Percentiles rank a stretch among this genome's conserved stretches.
These are phyloP conservation scores for Caenorhabditis parvicauda DNA, from an alignment of 2,888 invertebrate species.

Conservation along the genomic window DNA sequence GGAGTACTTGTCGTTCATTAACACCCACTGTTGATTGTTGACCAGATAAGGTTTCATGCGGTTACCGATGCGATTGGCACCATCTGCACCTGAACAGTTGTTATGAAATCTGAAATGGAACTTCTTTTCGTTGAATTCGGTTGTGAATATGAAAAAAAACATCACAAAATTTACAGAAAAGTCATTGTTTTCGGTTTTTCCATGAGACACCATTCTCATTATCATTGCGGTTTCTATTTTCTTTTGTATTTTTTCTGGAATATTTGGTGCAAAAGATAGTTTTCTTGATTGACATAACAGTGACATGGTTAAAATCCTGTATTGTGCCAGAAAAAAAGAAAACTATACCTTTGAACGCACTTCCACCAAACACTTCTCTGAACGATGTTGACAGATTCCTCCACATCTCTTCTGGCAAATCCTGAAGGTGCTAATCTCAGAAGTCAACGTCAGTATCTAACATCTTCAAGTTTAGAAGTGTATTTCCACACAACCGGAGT, in stretches of 20 bases:
- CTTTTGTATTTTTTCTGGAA: neutral
- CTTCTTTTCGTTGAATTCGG: neutral
- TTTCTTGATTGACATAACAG: neutral
- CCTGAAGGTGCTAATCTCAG: conserved; percentile 5
- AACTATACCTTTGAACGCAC: conserved; percentile 72
- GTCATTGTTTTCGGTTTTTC: too few relatives aligned
- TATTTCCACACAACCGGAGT: conserved; percentile 51
- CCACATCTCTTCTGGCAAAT: conserved; percentile 43
- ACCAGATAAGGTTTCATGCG: conserved; percentile 39
- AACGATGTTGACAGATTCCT: conserved; percentile 66
- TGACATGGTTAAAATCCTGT: too few relatives aligned
- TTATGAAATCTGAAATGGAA: neutral
- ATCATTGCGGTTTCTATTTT: neutral
- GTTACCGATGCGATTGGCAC: conserved; percentile 36
- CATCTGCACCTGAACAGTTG: conserved; percentile 37
- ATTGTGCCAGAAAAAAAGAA: too few relatives aligned
- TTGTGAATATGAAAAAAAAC: too few relatives aligned
- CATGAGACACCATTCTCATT: too few relatives aligned
- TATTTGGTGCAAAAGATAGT: too few relatives aligned
- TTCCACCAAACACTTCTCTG: conserved; percentile 74
- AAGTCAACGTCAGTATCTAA: conserved; percentile 1
- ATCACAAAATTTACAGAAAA: too few relatives aligned
- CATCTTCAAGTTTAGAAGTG: conserved; percentile 31
- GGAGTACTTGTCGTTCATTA: conserved; percentile 35
- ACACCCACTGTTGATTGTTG: conserved; percentile 44